Conservation (phyloP, 2,888 invertebrate species). For the Margaritifera margaritifera region DNA sequence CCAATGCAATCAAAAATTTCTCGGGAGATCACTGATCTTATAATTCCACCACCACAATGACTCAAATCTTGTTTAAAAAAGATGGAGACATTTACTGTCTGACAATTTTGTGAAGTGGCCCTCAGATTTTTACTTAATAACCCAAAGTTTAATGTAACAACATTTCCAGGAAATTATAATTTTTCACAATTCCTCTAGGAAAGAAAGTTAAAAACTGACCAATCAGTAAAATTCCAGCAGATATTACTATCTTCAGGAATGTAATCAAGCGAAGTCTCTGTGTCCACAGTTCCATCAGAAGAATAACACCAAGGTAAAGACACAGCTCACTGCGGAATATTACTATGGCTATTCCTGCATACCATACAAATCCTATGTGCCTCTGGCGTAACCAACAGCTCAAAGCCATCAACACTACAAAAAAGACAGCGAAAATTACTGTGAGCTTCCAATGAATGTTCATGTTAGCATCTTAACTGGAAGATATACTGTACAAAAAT, state of each 20-base stretch:
- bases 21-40: too few species aligned
- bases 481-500: too few species aligned
- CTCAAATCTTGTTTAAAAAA: too few species aligned
- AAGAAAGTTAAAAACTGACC: conserved; percentile 76
- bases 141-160: background rate
- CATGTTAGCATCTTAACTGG: too few species aligned
- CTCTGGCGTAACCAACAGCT: conserved; percentile 88
- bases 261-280: conserved; percentile 79
- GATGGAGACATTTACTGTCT: too few species aligned
- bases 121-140: too few species aligned
- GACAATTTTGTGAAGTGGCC: too few species aligned
- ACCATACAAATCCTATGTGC: conserved; percentile 83
- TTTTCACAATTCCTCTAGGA: background rate
- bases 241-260: conserved; percentile 67
- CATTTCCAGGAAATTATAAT: background rate
- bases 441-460: too few species aligned
- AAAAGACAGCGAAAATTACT: too few species aligned
- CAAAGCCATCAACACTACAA: conserved; percentile 87
- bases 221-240: conserved; percentile 71
- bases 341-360: conserved; percentile 89
- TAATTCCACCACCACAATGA: too few species aligned
- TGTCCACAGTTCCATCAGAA: conserved; percentile 85
- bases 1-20: too few species aligned
- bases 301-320: conserved; percentile 85
- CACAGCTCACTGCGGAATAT: conserved; percentile 93